Percentiles rank a stretch among this genome's conserved stretches.
These are phyloP conservation scores for Synaphobranchus kaupii DNA, from an alignment of 2,797 vertebrate genomes.

Conservation along the genomic window DNA sequence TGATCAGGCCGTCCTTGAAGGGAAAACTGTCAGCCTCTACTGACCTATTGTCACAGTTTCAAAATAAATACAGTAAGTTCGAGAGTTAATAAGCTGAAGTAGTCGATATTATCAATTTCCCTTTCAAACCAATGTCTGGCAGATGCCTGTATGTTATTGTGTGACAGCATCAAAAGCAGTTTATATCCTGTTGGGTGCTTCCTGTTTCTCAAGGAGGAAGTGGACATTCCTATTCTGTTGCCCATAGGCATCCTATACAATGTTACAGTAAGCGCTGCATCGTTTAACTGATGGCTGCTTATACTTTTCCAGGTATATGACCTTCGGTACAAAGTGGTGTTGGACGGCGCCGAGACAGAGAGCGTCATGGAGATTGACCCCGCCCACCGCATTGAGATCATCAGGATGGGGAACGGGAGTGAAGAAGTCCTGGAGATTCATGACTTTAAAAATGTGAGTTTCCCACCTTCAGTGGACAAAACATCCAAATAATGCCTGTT, in stretches of 20 bases:
- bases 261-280: neutral
- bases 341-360: constrained; percentile 68
- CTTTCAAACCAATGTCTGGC: neutral
- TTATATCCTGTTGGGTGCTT: neutral
- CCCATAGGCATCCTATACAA: neutral
- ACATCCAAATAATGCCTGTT: neutral
- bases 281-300: neutral
- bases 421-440: constrained; percentile 79
- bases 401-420: constrained; percentile 70
- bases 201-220: neutral
- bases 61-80: neutral
- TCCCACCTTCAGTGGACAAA: neutral
- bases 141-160: neutral
- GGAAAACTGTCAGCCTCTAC: neutral
- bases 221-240: neutral
- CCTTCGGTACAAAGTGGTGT: constrained; percentile 73
- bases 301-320: constrained; percentile 68
- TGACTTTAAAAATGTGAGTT: constrained; percentile 75
- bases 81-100: neutral
- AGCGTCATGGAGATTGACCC: constrained; percentile 79
- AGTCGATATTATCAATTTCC: neutral
- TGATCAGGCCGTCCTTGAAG: neutral
- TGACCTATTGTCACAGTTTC: neutral
- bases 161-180: neutral
- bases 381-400: constrained; percentile 68